Evolutionary conservation across 1,140 invertebrate species (phyloP).

Genomic region (Artemia franciscana): DNA sequence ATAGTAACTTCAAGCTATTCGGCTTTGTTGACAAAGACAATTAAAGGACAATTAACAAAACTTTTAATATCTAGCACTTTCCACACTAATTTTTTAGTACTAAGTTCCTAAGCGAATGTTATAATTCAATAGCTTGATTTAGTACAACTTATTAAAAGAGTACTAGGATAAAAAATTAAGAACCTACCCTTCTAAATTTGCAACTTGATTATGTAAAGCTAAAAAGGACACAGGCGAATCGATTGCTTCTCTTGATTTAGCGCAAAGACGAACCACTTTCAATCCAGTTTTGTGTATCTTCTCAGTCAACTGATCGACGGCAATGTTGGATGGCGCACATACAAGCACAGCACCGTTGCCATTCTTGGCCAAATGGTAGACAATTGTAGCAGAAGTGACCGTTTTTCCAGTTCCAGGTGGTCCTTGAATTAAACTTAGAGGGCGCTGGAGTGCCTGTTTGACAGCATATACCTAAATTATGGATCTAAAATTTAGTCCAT

Average conservation of each 20-base stretch:
- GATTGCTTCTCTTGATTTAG: constrained; percentile 92
- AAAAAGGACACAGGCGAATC: constrained; percentile 93
- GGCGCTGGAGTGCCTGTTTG: constrained; percentile 89
- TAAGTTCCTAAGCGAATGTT: too few relatives aligned
- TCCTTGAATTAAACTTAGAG: constrained; percentile 84
- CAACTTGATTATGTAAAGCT: constrained; percentile 88
- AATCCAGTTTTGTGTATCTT: constrained; percentile 89
- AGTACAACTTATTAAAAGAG: too few relatives aligned
- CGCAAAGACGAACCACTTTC: constrained; percentile 70
- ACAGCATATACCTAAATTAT: constrained; percentile 93
- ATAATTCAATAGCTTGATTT: too few relatives aligned
- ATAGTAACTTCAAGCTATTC: too few relatives aligned
- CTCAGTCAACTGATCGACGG: constrained; percentile 95
- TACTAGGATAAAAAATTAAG: too few relatives aligned
- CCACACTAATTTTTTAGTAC: too few relatives aligned
- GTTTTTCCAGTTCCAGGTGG: constrained; percentile 72
- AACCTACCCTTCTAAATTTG: constrained; percentile 54
- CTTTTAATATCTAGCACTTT: too few relatives aligned
- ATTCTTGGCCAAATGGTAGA: constrained; percentile 91
- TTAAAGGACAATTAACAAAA: too few relatives aligned
- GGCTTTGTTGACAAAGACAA: too few relatives aligned
- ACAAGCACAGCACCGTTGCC: constrained; percentile 76
- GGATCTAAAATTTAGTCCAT: too few relatives aligned
- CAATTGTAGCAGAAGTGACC: constrained; percentile 95
- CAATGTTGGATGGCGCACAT: constrained; percentile 96